Conservation (phyloP, 2,113 vertebrate species). For the Pseudorectes ferrugineus region DNA sequence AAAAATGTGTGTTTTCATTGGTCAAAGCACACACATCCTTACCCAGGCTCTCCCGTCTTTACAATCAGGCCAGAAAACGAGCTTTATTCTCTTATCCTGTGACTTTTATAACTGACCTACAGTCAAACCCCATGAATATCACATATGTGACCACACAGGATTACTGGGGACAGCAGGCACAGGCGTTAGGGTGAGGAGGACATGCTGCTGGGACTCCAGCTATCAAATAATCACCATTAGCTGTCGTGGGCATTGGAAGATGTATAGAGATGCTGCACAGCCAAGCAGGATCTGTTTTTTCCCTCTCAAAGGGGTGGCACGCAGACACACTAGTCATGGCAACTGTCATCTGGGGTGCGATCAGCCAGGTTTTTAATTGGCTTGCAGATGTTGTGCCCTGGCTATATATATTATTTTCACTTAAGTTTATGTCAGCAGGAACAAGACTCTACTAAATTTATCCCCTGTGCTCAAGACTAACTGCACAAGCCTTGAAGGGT, state of each 20-base stretch:
- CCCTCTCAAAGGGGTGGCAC: neutral
- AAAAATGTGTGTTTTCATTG: neutral
- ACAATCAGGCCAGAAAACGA: neutral
- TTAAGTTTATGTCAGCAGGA: conserved; percentile 30
- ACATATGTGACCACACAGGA: neutral
- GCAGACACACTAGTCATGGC: neutral
- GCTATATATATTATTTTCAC: conserved; percentile 39
- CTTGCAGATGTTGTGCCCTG: conserved; percentile 21
- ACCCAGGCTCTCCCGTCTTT: neutral
- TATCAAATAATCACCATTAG: neutral
- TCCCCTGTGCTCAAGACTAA: neutral
- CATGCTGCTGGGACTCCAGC: neutral
- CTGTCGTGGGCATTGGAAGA: neutral
- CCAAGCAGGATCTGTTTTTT: neutral
- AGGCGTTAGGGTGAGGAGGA: fast-evolving
- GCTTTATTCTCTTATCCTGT: neutral
- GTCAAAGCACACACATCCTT: neutral
- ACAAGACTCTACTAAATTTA: conserved; percentile 42
- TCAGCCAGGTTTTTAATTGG: conserved; percentile 51
- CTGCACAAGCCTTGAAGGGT: conserved; percentile 15
- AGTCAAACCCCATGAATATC: neutral
- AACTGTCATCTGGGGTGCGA: conserved; percentile 17
- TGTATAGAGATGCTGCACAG: neutral
- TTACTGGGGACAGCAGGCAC: neutral
- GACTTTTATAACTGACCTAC: neutral